Evolutionary conservation across 2,888 invertebrate species (phyloP), one percentile per base, ranked within the genome.

Genomic region (Mythimna lalbum): DNA sequence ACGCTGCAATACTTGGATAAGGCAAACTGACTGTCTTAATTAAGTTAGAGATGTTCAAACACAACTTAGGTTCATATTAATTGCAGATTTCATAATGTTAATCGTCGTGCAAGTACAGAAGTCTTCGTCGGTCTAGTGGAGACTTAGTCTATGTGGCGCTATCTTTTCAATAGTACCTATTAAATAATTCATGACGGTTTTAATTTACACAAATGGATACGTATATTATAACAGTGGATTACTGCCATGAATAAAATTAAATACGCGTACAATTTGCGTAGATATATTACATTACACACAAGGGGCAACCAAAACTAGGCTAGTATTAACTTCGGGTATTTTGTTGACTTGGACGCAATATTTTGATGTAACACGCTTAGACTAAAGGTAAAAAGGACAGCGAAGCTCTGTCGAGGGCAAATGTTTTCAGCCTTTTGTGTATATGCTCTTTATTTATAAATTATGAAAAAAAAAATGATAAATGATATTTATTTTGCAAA

Each of bases 1-100:
- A 94, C 91, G 91, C 92, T 93, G 92, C 94, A 94, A 93, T 93
- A 94, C 92, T 94, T 89, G 90, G 93, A 94, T 94, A 94, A 94
- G 93, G 93, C 95, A 93, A 92, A 94, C 93, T 92, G 91, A 91
- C 91, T 93, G 92, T 90, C 91, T 92, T 94, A 94, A 94, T 95
- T 94, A 94, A 92, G 91, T 94, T 90, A 91, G 88, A 91, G 89
- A 90, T 86, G 87, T 90, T 92, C 87, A 89, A 90, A 89, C 89
- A 88, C 83, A 86, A 86, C 88, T 91, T 88, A 90, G 81, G 74
- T 86, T 89, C 87, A 89, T 89, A 88, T 89, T 88, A 87, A 88
- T 89, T 84, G 80, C 68, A 82, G 81, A 85, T 88, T 86, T 86
- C 82, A 85, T 88, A 88, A 89, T 85, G 83, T 84, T 86, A 83